Evolutionary conservation across 2,113 vertebrate species (phyloP), one percentile per base, ranked within the genome.

Genomic region (Siniperca chuatsi): DNA sequence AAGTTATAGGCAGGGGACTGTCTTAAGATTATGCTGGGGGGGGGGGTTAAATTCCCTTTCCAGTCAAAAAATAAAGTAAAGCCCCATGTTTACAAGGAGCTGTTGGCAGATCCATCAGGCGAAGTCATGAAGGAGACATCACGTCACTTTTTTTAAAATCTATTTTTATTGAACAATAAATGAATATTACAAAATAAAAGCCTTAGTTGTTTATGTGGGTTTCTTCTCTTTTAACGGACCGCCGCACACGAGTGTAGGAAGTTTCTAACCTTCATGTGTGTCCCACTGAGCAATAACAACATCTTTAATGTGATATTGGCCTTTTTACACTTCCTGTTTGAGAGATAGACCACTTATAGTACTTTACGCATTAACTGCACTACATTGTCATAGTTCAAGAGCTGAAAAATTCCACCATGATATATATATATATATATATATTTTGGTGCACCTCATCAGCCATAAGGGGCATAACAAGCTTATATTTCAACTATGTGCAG

Each of bases 151-250:
- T 69, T 95, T 95, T 87, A 71, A 92, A 94, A 92, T 95, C 95
- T 95, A 96, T 95, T 96, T 96, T 96, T 95, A 96, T 94, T 90
- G 93, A 94, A 95, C 93, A 96, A 95, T 95, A 96, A 95, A 96
- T 93, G 92, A 94, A 94, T 93, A 95, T 93, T 91, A 94, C 88
- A 93, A 93, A 95, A 92, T 89, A 82, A 92, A 92, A 91, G 74
- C 79, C 83, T 69, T 0, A n/a, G 54, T 78, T 91, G 86, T 89
- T 91, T 89, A 79, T 88, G 85, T 92, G 91, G 82, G 79, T 93
- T 92, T 88, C 58, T 81, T 75, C 76, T 82, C 84, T 82, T 86
- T 71, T 89, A 50, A 65, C 33, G 20, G 52, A 67, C 80, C 55
- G 55, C 85, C 29, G 72, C 79, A 75, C 85, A 86, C 46, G 60